Conservation (phyloP, 2,888 invertebrate genomes). For the Stenoptilia bipunctidactyla region DNA sequence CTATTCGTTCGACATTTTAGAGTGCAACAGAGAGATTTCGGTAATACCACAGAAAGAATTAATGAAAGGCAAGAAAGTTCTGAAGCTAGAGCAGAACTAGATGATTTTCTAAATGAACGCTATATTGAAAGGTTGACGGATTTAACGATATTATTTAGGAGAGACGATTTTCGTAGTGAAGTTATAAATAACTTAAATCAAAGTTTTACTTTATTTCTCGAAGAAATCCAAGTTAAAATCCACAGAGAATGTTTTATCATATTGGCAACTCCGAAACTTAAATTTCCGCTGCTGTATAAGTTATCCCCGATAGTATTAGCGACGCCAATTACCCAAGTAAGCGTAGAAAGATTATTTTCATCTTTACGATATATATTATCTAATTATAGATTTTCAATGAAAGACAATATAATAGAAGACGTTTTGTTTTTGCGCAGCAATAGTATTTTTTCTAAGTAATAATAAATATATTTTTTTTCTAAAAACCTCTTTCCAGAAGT, state of each 20-base stretch:
- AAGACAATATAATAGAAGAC: constrained; percentile 5
- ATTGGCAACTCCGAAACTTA: too few species aligned
- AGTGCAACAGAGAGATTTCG: not conserved
- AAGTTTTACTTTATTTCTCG: constrained; percentile 3
- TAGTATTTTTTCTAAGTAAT: too few species aligned
- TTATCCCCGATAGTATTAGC: constrained; percentile 7
- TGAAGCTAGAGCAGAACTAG: too few species aligned
- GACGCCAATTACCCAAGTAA: constrained; percentile 14
- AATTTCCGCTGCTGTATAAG: constrained; percentile 9
- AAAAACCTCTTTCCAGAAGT: too few species aligned
- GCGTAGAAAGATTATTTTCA: constrained; percentile 16
- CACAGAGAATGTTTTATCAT: too few species aligned
- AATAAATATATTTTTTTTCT: too few species aligned
- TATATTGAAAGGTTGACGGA: not conserved
- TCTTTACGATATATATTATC: constrained; percentile 14
- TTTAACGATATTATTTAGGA: not conserved
- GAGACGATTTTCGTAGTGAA: not conserved
- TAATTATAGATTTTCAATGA: constrained; percentile 10
- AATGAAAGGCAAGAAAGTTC: not conserved
- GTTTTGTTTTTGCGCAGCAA: constrained; percentile 5
- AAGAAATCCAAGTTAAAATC: constrained; percentile 8
- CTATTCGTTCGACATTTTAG: constrained; percentile 3
- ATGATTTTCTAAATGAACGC: too few species aligned
- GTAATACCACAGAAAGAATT: not conserved
- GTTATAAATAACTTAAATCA: not conserved